Percentiles rank a stretch among this genome's conserved stretches.
phyloP scores from a whole-genome alignment of 2,113 vertebrate genomes.

The Gracilinanus agilis region DNA sequence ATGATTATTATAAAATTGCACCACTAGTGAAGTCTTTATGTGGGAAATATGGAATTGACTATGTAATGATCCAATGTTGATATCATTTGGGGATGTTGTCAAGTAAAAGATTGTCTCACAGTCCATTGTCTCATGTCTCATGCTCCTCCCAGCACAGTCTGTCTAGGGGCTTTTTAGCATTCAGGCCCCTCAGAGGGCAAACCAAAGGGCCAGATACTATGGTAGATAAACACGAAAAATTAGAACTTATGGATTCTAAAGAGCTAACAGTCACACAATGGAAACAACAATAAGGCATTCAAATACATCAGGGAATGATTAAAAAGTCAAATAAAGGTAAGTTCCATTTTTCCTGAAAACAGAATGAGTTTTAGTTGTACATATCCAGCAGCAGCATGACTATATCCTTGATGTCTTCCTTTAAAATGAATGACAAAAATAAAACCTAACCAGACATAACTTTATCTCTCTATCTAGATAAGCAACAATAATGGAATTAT shows the following conservation, averaged over 20 bases:
- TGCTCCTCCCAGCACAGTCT: background rate
- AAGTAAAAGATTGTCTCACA: constrained; percentile 76
- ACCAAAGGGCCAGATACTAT: background rate
- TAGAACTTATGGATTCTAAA: background rate
- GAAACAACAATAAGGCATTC: background rate
- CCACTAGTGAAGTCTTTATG: constrained; percentile 87
- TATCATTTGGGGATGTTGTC: constrained; percentile 83
- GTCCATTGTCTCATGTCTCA: background rate
- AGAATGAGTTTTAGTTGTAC: background rate
- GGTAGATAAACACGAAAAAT: background rate
- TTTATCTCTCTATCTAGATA: too few relatives aligned
- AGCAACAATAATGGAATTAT: too few relatives aligned
- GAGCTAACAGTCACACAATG: background rate
- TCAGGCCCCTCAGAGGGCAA: background rate
- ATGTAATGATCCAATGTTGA: constrained; percentile 85
- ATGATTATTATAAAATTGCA: constrained; percentile 89
- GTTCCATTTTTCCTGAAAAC: too few relatives aligned
- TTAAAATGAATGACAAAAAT: too few relatives aligned
- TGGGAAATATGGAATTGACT: constrained; percentile 86
- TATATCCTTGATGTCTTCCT: too few relatives aligned
- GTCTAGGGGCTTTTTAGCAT: background rate
- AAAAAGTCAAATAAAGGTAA: background rate
- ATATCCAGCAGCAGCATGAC: too few relatives aligned
- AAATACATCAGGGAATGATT: background rate
- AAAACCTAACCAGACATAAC: too few relatives aligned